phyloP scores from a whole-genome alignment of 2,113 vertebrate species.

The Ancistrus triradiatus region DNA sequence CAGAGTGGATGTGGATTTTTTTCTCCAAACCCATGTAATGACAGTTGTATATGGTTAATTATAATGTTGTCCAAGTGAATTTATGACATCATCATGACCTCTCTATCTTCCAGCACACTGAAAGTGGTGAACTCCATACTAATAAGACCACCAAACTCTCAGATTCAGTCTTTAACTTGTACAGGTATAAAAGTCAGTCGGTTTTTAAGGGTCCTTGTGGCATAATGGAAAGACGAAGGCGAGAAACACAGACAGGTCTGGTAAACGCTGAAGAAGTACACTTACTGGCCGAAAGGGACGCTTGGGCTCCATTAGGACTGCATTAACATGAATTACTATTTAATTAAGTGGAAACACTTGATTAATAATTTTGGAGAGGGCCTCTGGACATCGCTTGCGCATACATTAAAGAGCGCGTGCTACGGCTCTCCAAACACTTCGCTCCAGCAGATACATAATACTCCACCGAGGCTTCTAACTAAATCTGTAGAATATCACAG shows the following conservation, averaged over 20 bases:
- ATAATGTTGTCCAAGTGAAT: background rate
- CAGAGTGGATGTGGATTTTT: no score
- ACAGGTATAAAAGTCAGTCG: slow-evolving; percentile 20
- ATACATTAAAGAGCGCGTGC: slow-evolving; percentile 47
- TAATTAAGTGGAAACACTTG: slow-evolving; percentile 77
- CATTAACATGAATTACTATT: slow-evolving; percentile 78
- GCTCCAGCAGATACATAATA: slow-evolving; percentile 5
- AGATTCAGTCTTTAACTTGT: slow-evolving; percentile 21
- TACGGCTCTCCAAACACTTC: slow-evolving; percentile 6
- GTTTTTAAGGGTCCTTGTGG: slow-evolving; percentile 32
- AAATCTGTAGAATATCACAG: slow-evolving; percentile 24
- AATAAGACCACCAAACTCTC: slow-evolving; percentile 6
- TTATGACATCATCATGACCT: slow-evolving; percentile 9
- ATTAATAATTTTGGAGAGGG: slow-evolving; percentile 73
- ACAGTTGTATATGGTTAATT: no score
- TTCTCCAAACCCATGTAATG: background rate
- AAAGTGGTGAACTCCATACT: slow-evolving; percentile 14
- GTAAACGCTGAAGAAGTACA: slow-evolving; percentile 67
- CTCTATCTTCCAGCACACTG: no score
- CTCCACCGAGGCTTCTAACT: slow-evolving; percentile 18
- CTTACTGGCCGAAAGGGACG: slow-evolving; percentile 68
- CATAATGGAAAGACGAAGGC: slow-evolving; percentile 41
- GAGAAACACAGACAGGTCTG: slow-evolving; percentile 63
- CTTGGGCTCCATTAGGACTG: slow-evolving; percentile 72
- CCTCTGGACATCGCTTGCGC: slow-evolving; percentile 59